These are phyloP conservation scores for Mormyrus lacerda DNA, from an alignment of 2,113 vertebrate species.

Conservation along the genomic window DNA sequence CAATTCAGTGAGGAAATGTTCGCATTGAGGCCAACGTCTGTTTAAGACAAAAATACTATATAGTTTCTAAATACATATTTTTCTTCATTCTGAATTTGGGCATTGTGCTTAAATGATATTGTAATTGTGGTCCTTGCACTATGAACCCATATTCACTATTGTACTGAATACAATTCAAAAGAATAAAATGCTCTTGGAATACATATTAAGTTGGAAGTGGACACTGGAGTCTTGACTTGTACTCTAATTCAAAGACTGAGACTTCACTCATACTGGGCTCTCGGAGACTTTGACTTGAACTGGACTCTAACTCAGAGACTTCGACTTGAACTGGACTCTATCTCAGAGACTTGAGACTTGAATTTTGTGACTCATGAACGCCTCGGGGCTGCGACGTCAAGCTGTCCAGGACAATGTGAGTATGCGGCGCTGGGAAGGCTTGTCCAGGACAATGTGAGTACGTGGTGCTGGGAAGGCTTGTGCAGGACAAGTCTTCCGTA, in stretches of 20 bases:
- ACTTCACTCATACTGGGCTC: neutral
- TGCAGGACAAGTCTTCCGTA: neutral
- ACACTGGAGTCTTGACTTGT: neutral
- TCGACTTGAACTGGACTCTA: neutral
- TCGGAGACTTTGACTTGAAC: neutral
- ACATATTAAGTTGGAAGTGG: neutral
- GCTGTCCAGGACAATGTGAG: neutral
- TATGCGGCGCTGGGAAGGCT: no score
- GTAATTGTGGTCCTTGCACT: neutral
- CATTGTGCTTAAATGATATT: neutral
- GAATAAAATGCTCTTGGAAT: neutral
- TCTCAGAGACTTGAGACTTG: neutral
- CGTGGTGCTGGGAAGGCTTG: neutral
- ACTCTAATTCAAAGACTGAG: neutral
- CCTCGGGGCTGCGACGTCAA: neutral
- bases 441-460: neutral
- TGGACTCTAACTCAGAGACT: neutral
- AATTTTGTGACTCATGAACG: neutral
- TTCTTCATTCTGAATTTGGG: neutral
- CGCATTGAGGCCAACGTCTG: neutral
- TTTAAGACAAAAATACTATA: neutral
- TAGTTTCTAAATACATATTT: neutral
- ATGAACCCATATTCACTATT: neutral
- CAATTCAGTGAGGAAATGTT: neutral
- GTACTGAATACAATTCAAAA: neutral